These are phyloP conservation scores for Heterochromis multidens DNA, from an alignment of 2,113 vertebrate species.

Conservation along the genomic window DNA sequence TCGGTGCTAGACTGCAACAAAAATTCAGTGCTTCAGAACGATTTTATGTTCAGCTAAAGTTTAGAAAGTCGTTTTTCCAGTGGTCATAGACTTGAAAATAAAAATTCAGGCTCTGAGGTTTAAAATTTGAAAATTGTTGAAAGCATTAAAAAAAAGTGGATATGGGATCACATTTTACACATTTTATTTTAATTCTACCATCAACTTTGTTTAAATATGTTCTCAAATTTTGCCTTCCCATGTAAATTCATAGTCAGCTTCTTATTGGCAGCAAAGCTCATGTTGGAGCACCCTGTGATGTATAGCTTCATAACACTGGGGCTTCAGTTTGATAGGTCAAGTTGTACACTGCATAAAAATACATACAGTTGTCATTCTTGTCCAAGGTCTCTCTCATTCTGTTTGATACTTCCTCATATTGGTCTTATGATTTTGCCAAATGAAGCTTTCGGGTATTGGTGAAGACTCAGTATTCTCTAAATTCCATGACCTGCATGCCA, in stretches of 20 bases:
- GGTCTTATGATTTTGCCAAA: neutral
- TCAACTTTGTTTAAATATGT: too few relatives aligned
- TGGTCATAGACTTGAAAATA: too few relatives aligned
- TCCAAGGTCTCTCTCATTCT: neutral
- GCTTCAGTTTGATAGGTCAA: neutral
- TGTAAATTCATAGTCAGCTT: too few relatives aligned
- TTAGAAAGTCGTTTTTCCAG: too few relatives aligned
- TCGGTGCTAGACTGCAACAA: neutral
- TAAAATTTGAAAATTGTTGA: too few relatives aligned
- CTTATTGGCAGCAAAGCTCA: too few relatives aligned
- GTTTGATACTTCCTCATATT: too few relatives aligned
- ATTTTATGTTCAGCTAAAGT: neutral
- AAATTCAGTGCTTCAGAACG: neutral
- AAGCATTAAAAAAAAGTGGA: too few relatives aligned
- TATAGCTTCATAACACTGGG: neutral
- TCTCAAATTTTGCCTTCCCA: too few relatives aligned
- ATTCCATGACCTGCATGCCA: constrained; percentile 2
- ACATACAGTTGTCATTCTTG: neutral
- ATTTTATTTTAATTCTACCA: too few relatives aligned
- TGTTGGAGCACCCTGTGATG: neutral
- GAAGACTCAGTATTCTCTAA: constrained; percentile 7
- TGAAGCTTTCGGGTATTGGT: neutral
- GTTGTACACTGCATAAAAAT: neutral
- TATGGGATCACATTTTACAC: too few relatives aligned
- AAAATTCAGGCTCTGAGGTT: too few relatives aligned